Conservation (phyloP, 2,113 vertebrate genomes). For the Sula dactylatra region DNA sequence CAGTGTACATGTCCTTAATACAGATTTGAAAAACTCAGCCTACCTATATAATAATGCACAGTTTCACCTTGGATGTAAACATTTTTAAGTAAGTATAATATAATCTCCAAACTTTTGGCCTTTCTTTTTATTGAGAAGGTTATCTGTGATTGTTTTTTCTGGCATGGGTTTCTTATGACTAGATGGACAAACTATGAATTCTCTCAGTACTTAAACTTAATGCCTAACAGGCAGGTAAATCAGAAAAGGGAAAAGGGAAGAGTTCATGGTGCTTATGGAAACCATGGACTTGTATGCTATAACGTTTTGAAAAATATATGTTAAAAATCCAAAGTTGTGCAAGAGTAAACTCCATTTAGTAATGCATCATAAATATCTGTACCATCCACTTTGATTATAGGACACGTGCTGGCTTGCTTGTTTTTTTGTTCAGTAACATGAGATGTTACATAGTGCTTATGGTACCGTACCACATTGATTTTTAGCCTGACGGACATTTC, state of each 20-base stretch:
- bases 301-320: background rate
- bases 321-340: background rate
- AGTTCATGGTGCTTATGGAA: background rate
- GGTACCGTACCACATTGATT: background rate
- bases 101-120: background rate
- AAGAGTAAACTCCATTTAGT: background rate
- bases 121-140: background rate
- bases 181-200: background rate
- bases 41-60: background rate
- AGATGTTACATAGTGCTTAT: background rate
- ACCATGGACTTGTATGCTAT: background rate
- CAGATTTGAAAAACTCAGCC: background rate
- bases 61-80: background rate
- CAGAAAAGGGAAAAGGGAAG: background rate
- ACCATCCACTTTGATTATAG: background rate
- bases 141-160: background rate
- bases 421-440: background rate
- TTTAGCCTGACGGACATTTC: background rate
- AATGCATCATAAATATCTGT: background rate
- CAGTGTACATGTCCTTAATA: accelerated
- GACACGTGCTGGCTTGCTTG: background rate
- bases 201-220: background rate
- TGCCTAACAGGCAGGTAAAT: background rate
- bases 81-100: background rate
- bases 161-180: background rate